Conservation (phyloP, 2,888 invertebrate genomes). For the Xanthia togata region DNA sequence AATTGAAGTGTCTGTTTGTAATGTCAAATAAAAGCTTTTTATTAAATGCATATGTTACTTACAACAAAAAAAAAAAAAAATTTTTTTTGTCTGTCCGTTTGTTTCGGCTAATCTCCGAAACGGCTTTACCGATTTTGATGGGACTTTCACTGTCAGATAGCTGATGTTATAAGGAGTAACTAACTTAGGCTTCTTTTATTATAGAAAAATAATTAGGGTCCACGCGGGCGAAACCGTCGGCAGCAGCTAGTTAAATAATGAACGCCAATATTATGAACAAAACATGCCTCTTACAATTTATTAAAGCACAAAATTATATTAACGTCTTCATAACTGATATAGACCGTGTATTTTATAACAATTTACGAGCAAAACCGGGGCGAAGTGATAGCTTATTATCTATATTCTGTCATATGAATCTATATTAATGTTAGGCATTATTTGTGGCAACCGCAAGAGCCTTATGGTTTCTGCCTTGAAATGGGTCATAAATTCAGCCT, state of each 20-base stretch:
- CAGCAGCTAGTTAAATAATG: background rate
- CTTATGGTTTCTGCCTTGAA: background rate
- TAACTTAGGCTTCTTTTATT: no score
- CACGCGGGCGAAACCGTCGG: no score
- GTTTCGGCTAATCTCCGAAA: no score
- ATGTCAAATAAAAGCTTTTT: no score
- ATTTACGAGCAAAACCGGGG: constrained; percentile 46
- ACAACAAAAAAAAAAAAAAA: no score
- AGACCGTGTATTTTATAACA: constrained; percentile 45
- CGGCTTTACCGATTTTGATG: no score
- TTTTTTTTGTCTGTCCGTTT: no score
- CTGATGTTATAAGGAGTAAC: no score
- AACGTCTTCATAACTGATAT: constrained; percentile 34
- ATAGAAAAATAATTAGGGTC: no score
- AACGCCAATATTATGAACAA: constrained; percentile 7
- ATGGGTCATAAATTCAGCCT: background rate
- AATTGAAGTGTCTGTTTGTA: no score
- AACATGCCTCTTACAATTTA: background rate
- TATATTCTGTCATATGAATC: constrained; percentile 26
- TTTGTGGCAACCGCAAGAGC: constrained; percentile 12
- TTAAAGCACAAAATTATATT: constrained; percentile 31
- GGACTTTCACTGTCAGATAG: no score
- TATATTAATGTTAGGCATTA: constrained; percentile 44
- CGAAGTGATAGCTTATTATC: constrained; percentile 42
- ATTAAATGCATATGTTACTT: no score